Base-by-base conservation (phyloP, 2,113 vertebrate genomes). In the Rhinopithecus roxellana region DNA sequence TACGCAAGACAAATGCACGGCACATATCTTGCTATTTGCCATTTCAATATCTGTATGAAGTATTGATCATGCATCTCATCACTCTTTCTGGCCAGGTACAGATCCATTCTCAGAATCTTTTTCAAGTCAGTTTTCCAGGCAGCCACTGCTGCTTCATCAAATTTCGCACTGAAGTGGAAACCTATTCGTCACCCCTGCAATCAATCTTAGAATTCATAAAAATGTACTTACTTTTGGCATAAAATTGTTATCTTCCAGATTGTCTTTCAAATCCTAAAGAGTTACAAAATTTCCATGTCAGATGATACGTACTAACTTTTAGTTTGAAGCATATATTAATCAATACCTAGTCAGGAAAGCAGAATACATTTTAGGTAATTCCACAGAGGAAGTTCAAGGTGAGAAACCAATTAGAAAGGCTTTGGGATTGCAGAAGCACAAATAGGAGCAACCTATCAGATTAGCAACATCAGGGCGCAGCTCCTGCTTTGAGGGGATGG, bases 221-320 rank as follows among this genome's bases (percentile, higher is more conserved):
- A n/a, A 85, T 64, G 30, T 52, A 43, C 64, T 95, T 52, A 57
- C n/a, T 70, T 70, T 89, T 20, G 30, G 57, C 30, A 57, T 72
- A 38, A 89, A 81, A 94, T 82, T 88, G 90, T 79, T 64, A 93
- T 64, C 35, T 86, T 86, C 45, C 45, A 95, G 77, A 95, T 83
- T 64, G 17, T 78, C 6, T 50, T 8, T 77, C n/a, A 91, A n/a
- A 38, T 8, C 32, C 27, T 30, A 52, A 92, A 78, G 38, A 45
- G 35, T 83, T 50, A 79, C 16, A 69, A 59, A 87, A 55, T 22
- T 90, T 70, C 43, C 89, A 22, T 52, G 45, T n/a, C 12, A 75
- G 38, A 45, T 61, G 32, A 78, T 35, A 64, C 9, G 14, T 22
- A 86, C 74, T 57, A 64, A 92, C 40, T 74, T 89, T 88, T 43